phyloP scores from a whole-genome alignment of 2,888 invertebrate species.

The Vandiemenella viatica region DNA sequence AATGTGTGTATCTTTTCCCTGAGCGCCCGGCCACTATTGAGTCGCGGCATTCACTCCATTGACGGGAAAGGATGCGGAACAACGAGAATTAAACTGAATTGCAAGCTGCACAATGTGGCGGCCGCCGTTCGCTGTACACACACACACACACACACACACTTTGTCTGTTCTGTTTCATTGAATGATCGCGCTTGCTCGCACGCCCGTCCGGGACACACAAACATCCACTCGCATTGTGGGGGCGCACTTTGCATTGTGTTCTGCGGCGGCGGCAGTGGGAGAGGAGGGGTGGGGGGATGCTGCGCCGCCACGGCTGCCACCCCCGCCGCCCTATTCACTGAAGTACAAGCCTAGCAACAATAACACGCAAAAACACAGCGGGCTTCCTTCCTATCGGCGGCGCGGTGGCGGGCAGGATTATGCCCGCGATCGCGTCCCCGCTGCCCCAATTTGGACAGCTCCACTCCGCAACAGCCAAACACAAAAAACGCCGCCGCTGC shows the following conservation, averaged over 20 bases:
- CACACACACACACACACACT: conserved; percentile 1
- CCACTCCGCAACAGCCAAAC: too few species aligned
- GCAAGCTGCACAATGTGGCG: conserved; percentile 11
- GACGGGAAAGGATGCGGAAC: conserved; percentile 12
- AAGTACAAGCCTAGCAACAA: conserved; percentile 10
- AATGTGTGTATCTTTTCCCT: conserved; percentile 11
- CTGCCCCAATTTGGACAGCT: too few species aligned
- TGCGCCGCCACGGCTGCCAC: not conserved
- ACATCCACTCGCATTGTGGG: conserved; percentile 9
- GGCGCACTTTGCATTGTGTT: conserved; percentile 8
- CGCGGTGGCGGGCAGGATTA: too few species aligned
- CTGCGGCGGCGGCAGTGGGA: not conserved
- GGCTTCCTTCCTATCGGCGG: not conserved
- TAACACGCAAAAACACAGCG: conserved; percentile 5
- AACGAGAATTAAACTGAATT: conserved; percentile 15
- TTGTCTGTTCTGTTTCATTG: conserved; percentile 12
- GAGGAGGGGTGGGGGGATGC: not conserved
- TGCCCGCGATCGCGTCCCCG: too few species aligned
- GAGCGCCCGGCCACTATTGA: conserved; percentile 1
- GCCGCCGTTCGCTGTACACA: not conserved
- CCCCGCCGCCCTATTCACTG: conserved; percentile 5
- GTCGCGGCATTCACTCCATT: conserved; percentile 3
- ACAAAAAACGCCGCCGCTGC: too few species aligned
- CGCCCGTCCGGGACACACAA: conserved; percentile 7
- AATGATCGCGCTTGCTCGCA: conserved; percentile 8